Evolutionary conservation across 2,797 vertebrate species (phyloP).

Genomic region (Poeciliopsis presidionis): DNA sequence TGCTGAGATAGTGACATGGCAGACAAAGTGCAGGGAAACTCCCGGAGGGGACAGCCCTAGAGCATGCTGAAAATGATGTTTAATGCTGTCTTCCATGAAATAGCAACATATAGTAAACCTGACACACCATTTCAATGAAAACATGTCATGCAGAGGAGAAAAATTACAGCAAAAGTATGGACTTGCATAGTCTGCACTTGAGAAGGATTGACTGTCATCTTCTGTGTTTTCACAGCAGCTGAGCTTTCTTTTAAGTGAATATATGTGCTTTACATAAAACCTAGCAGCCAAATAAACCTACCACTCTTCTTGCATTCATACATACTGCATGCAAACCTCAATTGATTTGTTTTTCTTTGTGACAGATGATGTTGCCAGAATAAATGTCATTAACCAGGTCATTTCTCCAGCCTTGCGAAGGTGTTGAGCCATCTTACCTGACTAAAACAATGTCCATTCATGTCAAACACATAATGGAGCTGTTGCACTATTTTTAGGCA

Average conservation of each 20-base stretch:
- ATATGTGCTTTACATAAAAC: background rate
- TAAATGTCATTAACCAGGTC: constrained; percentile 34
- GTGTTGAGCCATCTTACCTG: constrained; percentile 10
- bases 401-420: constrained; percentile 27
- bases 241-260: constrained; percentile 5
- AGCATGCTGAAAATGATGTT: constrained; percentile 57
- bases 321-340: background rate
- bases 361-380: constrained; percentile 8
- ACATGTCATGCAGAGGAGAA: constrained; percentile 11
- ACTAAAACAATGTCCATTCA: background rate
- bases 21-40: constrained; percentile 55
- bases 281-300: too few relatives aligned
- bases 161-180: constrained; percentile 1
- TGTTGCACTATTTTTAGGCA: constrained; percentile 26
- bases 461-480: constrained; percentile 1
- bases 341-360: background rate
- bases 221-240: background rate
- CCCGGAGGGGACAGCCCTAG: constrained; percentile 39
- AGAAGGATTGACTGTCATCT: background rate
- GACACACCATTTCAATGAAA: constrained; percentile 40
- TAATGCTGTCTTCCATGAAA: constrained; percentile 58
- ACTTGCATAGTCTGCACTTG: background rate
- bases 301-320: background rate
- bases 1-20: constrained; percentile 39
- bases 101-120: constrained; percentile 25